Base-by-base conservation (phyloP, 1,140 invertebrate genomes). In the Gerris buenoi region DNA sequence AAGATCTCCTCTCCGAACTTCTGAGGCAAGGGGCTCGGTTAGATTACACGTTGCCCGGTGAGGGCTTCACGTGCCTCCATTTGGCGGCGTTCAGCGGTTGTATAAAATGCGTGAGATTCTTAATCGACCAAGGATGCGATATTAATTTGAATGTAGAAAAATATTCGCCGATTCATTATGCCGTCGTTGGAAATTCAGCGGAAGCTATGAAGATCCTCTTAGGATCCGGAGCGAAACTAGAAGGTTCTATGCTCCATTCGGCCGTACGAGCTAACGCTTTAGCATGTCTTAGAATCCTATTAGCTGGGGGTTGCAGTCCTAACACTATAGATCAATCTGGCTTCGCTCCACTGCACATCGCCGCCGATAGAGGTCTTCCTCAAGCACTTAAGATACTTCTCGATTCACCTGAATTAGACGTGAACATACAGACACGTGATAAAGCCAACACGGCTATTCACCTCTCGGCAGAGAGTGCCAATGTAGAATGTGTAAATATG, bases 11-110 rank as follows among this genome's bases (percentile, higher is more conserved):
- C 27, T 80, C 81, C 5, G 75, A 77, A 10, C 74, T 90, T 28
- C 73, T 87, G 23, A 78, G 81, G 13, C 74, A 78, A 1, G 87
- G 86, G 15, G 86, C 86, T n/a, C 84, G 88, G 69, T 75, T 88
- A 27, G 77, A 85, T 67, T 85, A 86, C 71, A 81, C 79, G 68
- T 86, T 90, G 72, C 82, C 84, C 23, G 81, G 84, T 62, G 77
- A 81, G 69, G 87, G 87, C 75, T 89, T 72, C 64, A 85, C 84
- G 0, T 84, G 87, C 2, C 72, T 91, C 27, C 88, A 91, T 75
- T 77, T 89, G 65, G 83, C 84, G n/a, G 85, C 88, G 1, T 90
- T 90, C 72, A 87, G 85, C 70, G 86, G 88, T n/a, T 88, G 84
- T 70, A 73, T 85, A 29, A 81, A 84, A n/a, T 86, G 86, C 56